phyloP scores from a whole-genome alignment of 2,888 invertebrate genomes.

The Cephus rjabovi region DNA sequence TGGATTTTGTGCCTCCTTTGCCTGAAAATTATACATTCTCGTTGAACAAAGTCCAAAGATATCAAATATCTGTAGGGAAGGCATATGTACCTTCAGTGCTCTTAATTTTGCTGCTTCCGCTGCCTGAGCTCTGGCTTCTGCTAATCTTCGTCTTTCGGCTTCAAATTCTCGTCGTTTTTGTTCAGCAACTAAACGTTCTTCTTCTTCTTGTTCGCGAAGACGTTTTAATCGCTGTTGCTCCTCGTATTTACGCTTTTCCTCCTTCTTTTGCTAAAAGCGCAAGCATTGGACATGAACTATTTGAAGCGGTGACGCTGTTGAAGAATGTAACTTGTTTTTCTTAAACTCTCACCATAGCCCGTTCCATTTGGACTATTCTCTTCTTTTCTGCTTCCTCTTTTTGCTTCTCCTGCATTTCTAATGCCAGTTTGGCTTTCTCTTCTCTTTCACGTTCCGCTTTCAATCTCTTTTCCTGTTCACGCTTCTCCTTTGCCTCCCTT shows the following conservation, averaged over 20 bases:
- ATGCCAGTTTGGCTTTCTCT: conserved; percentile 56
- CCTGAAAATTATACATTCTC: conserved; percentile 26
- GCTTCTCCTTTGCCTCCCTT: conserved; percentile 67
- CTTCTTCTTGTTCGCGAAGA: conserved; percentile 60
- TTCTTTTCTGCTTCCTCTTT: conserved; percentile 69
- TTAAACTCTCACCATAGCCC: conserved; percentile 43
- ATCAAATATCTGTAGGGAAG: neutral
- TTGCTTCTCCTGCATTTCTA: conserved; percentile 65
- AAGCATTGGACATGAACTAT: neutral
- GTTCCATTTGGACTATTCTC: conserved; percentile 48
- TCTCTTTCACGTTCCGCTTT: conserved; percentile 66
- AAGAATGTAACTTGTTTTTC: neutral
- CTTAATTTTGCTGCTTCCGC: conserved; percentile 41
- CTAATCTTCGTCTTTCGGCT: conserved; percentile 57
- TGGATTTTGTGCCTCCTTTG: conserved; percentile 35
- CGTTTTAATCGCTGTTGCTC: conserved; percentile 49
- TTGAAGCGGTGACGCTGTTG: neutral
- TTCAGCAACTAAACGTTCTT: conserved; percentile 56
- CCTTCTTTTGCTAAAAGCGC: conserved; percentile 51
- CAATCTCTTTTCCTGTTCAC: conserved; percentile 65
- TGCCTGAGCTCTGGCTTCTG: conserved; percentile 51
- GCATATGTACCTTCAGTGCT: conserved; percentile 23
- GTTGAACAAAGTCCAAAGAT: neutral
- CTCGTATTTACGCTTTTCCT: conserved; percentile 55
- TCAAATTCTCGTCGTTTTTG: conserved; percentile 61